These are phyloP conservation scores for Pangasianodon hypophthalmus DNA, from an alignment of 2,113 vertebrate species.

Conservation along the genomic window DNA sequence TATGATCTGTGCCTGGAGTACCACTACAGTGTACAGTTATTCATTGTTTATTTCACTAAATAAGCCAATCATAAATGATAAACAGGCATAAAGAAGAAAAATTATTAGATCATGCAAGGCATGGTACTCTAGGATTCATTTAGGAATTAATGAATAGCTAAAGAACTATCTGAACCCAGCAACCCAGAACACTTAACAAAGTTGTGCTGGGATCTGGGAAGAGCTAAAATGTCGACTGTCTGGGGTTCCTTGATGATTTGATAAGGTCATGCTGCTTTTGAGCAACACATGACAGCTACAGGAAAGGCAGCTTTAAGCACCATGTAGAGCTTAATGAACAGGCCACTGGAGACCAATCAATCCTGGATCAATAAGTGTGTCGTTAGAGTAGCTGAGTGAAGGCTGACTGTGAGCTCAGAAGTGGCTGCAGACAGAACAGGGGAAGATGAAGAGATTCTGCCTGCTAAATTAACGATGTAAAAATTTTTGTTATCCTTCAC, in stretches of 20 bases:
- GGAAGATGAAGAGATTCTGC: constrained; percentile 9
- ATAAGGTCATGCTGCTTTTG: neutral
- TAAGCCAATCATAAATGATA: neutral
- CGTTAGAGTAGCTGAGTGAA: constrained; percentile 20
- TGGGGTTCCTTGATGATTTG: neutral
- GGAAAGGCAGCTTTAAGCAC: constrained; percentile 27
- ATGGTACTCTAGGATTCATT: neutral
- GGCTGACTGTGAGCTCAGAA: constrained; percentile 13
- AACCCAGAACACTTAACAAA: neutral
- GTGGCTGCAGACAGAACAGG: constrained; percentile 2
- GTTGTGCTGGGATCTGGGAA: neutral
- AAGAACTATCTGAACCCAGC: neutral
- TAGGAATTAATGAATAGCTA: neutral
- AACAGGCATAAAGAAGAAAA: neutral
- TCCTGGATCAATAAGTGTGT: constrained; percentile 37
- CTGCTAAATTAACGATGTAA: constrained; percentile 35
- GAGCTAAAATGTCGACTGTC: neutral
- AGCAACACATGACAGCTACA: constrained; percentile 18
- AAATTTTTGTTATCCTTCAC: constrained; percentile 38
- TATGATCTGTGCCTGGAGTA: too few relatives aligned
- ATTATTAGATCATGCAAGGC: neutral
- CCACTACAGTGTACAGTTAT: neutral
- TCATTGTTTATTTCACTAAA: neutral
- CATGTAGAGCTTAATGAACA: constrained; percentile 24
- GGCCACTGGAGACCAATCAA: constrained; percentile 29